Evolutionary conservation across 2,113 vertebrate species (phyloP).

Genomic region (Rallus limicola): DNA sequence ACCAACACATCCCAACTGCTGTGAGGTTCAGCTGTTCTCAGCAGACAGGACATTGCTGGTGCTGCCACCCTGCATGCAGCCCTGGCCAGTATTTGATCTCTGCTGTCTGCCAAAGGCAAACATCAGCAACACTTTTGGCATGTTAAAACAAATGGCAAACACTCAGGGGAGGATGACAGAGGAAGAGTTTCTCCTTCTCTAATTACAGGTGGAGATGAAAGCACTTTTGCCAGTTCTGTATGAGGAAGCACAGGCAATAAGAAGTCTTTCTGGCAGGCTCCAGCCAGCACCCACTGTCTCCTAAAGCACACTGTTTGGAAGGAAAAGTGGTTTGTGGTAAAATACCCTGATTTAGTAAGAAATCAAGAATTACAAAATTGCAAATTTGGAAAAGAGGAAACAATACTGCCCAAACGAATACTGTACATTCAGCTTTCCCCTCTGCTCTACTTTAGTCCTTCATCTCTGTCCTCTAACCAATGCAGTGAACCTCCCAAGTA

Average conservation of each 20-base stretch:
- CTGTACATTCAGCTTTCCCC: background rate
- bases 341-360: background rate
- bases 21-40: background rate
- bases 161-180: background rate
- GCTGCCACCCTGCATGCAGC: background rate
- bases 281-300: background rate
- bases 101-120: background rate
- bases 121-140: background rate
- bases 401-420: background rate
- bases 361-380: background rate
- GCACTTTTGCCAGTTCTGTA: background rate
- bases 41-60: background rate
- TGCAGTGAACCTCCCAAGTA: background rate
- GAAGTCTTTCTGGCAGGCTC: background rate
- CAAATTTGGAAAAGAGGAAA: background rate
- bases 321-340: background rate
- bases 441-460: background rate
- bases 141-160: background rate
- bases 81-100: background rate
- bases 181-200: background rate
- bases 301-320: background rate
- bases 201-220: background rate
- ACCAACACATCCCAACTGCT: background rate
- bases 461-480: background rate
- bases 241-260: background rate